These are phyloP conservation scores for Lucinisca nassula DNA, from an alignment of 2,888 invertebrate species.

Conservation along the genomic window DNA sequence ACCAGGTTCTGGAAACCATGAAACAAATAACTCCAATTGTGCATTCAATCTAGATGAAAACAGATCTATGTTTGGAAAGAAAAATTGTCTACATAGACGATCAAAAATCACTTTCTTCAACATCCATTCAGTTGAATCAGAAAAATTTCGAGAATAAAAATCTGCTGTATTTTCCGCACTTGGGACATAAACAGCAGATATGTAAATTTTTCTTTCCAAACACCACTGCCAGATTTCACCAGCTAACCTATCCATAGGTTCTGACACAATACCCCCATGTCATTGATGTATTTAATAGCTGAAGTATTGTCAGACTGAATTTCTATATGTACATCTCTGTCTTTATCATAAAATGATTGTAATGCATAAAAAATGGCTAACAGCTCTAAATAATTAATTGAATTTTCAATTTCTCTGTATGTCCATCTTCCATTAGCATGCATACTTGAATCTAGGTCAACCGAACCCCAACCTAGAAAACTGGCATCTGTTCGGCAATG, in stretches of 20 bases:
- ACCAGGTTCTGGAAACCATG: constrained; percentile 49
- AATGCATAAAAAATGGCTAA: constrained; percentile 39
- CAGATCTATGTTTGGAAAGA: constrained; percentile 48
- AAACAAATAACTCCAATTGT: constrained; percentile 39
- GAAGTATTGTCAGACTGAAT: constrained; percentile 45
- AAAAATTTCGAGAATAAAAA: constrained; percentile 44
- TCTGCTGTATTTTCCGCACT: constrained; percentile 38
- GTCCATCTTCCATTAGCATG: constrained; percentile 38
- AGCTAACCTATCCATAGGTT: constrained; percentile 23
- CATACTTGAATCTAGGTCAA: neutral
- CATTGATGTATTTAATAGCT: constrained; percentile 55
- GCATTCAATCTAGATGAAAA: constrained; percentile 52
- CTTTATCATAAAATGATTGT: constrained; percentile 11
- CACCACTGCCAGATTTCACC: constrained; percentile 50
- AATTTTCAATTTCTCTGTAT: neutral
- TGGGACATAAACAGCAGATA: constrained; percentile 43
- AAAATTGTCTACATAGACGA: constrained; percentile 35
- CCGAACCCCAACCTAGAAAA: constrained; percentile 29
- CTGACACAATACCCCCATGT: constrained; percentile 27
- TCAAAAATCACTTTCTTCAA: constrained; percentile 34
- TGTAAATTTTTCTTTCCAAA: constrained; percentile 31
- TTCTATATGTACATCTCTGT: constrained; percentile 9
- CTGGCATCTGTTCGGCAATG: constrained; percentile 42
- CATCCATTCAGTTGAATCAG: constrained; percentile 52
- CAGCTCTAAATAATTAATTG: constrained; percentile 46